Evolutionary conservation across 2,888 invertebrate species (phyloP), one percentile per base, ranked within the genome.

Genomic region (Dolichomitus sp.): DNA sequence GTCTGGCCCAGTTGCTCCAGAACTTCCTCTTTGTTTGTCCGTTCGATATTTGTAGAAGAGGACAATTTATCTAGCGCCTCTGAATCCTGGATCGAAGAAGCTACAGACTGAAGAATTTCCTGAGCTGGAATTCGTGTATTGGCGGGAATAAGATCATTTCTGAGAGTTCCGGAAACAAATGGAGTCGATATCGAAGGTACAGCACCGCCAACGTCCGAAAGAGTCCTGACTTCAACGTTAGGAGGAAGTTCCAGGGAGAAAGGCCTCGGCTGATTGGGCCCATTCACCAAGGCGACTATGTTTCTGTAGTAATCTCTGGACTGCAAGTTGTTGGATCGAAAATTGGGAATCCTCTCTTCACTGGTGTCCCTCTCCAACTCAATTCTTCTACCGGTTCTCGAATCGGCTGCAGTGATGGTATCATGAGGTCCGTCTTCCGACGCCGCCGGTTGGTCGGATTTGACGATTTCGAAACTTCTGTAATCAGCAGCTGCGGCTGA

Each of bases 391-490:
- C 12, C 40, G 14, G 4, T 45, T 42, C 48, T 48, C 45, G 61
- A 19, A 61, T 42, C 40, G 17, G 30, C 37, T 14, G 19, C 27
- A 12, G 7, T 7, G 33, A 65, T 50, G 6, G 30, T 14, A 61
- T 68, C 37, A 6, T 61, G 63, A 6, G 45, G 12, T 0, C 19
- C 59, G 1, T 59, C 12, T 9, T 12, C 19, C 12, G 57, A 9
- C 9, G n/a, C 5, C 6, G 33, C 54, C 6, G 65, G 52, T 27
- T 52, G 65, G 9, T 82, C 72, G 17, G 87, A 85, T 80, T 61
- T 80, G 0, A 86, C 70, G 33, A 87, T 86, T 65, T 87, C 85
- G 52, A 84, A 83, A 54, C 50, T 83, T 11, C 40, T 83, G 33
- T 65, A 75, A 75, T 63, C 76, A 19, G 50, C 78, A 17, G 80